Base-by-base conservation (phyloP, 2,797 vertebrate genomes). In the Chiloscyllium punctatum region DNA sequence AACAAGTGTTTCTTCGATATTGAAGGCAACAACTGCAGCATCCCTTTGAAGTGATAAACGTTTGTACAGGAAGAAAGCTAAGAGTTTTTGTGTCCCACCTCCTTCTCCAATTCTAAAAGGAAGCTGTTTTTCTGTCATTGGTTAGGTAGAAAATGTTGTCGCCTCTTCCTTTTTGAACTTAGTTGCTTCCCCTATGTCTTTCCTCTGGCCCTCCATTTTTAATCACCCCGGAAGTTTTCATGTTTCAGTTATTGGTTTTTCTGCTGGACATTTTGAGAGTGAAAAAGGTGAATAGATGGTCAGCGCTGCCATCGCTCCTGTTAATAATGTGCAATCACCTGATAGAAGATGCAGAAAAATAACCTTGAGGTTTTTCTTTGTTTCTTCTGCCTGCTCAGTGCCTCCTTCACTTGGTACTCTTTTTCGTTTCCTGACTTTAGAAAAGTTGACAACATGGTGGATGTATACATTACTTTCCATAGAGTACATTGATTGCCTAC, bases 1-100 rank as follows among this genome's bases (percentile, higher is more conserved):
- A 53, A 57, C 94, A 51, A 48, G 69, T 95, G 94, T 77, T 77
- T 95, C 71, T 95, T 95, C 57, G 48, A 77, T 13, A 77, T 51
- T 21, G 94, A 95, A 77, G 51, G 42, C 23, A 77, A 95, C 18
- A 27, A 95, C 27, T 95, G 94, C 30, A 95, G 71, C 25, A 92
- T 37, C n/a, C 53, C 87, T 90, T 90, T 69, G 62, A 69, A 11
- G 8, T 25, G 62, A 69, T 68, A 18, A 37, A n/a, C 15, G 66
- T 1, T 15, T n/a, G 30, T 62, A 30, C 4, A 62, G 33, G 27
- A 90, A 37, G 82, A 37, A 21, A 48, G 82, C 21, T 21, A 84
- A 27, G 21, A 42, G 21, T 69, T 37, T 42, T 23, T 21, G 11
- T 69, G 25, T 42, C 66, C 27, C 90, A 84, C 6, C 23, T 84